Percentiles rank a stretch among this genome's conserved stretches.
phyloP scores from a whole-genome alignment of 1,140 invertebrate species.

The Tetranychus urticae region DNA sequence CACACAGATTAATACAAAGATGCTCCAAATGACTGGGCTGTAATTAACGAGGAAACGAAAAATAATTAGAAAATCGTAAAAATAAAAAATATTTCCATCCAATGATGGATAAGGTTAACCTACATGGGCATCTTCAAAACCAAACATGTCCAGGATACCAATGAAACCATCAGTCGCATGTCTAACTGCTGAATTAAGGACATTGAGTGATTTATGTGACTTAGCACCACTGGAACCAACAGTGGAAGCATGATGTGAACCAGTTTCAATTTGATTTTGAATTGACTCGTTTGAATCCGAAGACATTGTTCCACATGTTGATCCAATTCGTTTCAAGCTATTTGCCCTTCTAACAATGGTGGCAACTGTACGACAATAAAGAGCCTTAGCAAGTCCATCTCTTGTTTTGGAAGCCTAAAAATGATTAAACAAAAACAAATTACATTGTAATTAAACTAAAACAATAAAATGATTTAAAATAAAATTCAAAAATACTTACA shows the following conservation, averaged over 20 bases:
- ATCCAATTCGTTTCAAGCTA: slow-evolving; percentile 61
- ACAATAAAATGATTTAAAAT: not conserved
- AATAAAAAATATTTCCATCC: not conserved
- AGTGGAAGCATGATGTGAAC: slow-evolving; percentile 63
- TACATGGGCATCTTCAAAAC: slow-evolving; percentile 66
- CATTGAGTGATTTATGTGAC: slow-evolving; percentile 51
- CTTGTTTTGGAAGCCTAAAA: slow-evolving; percentile 49
- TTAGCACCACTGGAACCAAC: slow-evolving; percentile 60
- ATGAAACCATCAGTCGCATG: slow-evolving; percentile 87
- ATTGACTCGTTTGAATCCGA: slow-evolving; percentile 76
- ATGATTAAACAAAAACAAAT: not conserved
- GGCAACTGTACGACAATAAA: slow-evolving; percentile 81
- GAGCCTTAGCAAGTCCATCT: slow-evolving; percentile 67
- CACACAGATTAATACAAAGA: slow-evolving; percentile 77
- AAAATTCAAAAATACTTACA: slow-evolving; percentile 22
- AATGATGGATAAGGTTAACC: not conserved
- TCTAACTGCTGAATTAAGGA: slow-evolving; percentile 64
- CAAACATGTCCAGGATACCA: slow-evolving; percentile 84
- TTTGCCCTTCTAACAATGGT: slow-evolving; percentile 77
- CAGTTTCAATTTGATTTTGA: slow-evolving; percentile 44
- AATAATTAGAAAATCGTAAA: not conserved
- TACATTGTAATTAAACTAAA: not conserved
- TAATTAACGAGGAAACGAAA: not conserved
- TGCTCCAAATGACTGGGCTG: slow-evolving; percentile 68
- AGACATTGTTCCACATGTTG: slow-evolving; percentile 55